phyloP scores from a whole-genome alignment of 2,797 vertebrate species.

The Varecia variegata region DNA sequence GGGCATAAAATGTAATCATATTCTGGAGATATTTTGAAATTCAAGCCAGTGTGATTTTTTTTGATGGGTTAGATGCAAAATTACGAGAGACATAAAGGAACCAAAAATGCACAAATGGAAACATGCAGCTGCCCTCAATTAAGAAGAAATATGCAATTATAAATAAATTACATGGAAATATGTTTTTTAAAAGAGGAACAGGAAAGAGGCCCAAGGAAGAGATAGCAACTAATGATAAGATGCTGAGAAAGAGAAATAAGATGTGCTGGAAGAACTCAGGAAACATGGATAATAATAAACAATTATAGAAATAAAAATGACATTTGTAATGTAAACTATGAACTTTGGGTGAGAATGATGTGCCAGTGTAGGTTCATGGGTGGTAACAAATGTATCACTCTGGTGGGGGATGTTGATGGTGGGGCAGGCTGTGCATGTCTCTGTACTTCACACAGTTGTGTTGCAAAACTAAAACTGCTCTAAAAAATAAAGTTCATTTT shows the following conservation, averaged over 20 bases:
- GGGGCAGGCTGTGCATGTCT: not conserved
- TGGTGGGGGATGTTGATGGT: not conserved
- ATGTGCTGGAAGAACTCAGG: not conserved
- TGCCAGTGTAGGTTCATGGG: not conserved
- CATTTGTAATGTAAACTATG: not conserved
- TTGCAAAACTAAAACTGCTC: not conserved
- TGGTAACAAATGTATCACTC: not conserved
- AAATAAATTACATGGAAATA: conserved; percentile 4
- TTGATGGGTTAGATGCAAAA: not conserved
- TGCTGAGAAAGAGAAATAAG: not conserved
- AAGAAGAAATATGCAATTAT: conserved; percentile 4
- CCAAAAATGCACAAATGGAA: not conserved
- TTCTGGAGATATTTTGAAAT: not conserved
- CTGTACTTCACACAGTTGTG: not conserved
- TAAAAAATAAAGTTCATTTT: not conserved
- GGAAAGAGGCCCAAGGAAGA: conserved; percentile 6
- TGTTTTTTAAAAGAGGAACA: not conserved
- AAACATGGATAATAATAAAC: conserved; percentile 13
- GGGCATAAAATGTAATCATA: not conserved
- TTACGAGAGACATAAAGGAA: not conserved
- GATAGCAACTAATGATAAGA: not conserved
- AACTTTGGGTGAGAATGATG: not conserved
- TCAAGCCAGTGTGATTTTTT: not conserved
- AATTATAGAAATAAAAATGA: not conserved
- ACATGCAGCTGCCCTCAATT: not conserved